Conservation (phyloP, 2,113 vertebrate genomes). For the Albula glossodonta region DNA sequence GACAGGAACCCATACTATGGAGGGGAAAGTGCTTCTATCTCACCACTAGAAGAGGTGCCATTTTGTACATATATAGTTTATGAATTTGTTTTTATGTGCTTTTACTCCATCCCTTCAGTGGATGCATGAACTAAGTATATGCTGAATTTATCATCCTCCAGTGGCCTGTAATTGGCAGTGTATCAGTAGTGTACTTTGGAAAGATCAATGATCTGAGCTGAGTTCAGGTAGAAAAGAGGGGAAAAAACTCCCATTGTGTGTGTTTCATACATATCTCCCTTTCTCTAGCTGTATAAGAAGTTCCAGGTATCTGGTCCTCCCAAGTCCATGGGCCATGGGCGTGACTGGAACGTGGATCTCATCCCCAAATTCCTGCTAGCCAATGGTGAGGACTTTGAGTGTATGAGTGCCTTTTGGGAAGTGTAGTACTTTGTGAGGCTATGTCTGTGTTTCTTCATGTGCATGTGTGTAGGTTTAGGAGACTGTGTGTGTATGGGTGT, state of each 20-base stretch:
- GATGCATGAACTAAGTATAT: too few relatives aligned
- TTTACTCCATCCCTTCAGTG: too few relatives aligned
- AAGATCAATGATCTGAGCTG: too few relatives aligned
- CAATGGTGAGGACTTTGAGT: constrained; percentile 56
- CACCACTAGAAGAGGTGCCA: constrained; percentile 69
- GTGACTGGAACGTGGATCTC: constrained; percentile 77
- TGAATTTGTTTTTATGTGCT: too few relatives aligned
- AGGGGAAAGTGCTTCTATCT: constrained; percentile 69
- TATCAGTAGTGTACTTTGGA: too few relatives aligned
- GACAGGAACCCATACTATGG: constrained; percentile 72
- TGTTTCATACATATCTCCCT: constrained; percentile 7
- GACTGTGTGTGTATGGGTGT: background rate
- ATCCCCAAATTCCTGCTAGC: constrained; percentile 73
- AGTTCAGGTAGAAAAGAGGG: too few relatives aligned
- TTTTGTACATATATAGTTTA: too few relatives aligned
- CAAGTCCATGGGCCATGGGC: constrained; percentile 59
- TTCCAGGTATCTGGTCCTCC: constrained; percentile 57
- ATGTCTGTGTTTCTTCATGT: background rate
- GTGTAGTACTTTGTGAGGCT: background rate
- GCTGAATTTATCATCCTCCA: too few relatives aligned
- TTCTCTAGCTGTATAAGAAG: constrained; percentile 65
- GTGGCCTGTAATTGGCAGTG: too few relatives aligned
- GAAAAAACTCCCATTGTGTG: too few relatives aligned
- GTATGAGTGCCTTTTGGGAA: background rate
- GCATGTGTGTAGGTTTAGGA: background rate